Evolutionary conservation across 2,113 vertebrate species (phyloP).

Genomic region (Odocoileus hemionus): DNA sequence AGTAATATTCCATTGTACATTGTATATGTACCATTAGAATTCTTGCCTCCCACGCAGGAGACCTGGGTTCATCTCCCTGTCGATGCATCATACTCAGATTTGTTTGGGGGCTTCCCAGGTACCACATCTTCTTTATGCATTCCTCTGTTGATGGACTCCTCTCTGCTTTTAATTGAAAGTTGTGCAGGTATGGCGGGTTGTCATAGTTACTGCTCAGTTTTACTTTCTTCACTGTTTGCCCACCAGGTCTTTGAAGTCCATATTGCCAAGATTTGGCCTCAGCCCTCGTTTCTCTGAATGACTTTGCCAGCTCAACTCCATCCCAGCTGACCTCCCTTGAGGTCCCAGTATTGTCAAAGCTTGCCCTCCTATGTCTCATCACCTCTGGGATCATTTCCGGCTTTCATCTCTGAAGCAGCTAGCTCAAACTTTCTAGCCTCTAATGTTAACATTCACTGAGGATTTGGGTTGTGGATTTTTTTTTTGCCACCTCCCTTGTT

Average conservation of each 20-base stretch:
- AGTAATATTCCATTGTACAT: background rate
- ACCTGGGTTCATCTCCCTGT: background rate
- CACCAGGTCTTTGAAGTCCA: background rate
- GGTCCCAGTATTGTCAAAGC: no score
- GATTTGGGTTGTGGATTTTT: background rate
- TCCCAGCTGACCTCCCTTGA: background rate
- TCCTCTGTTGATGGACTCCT: background rate
- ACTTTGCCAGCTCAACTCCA: background rate
- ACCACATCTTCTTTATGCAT: background rate
- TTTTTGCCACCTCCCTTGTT: no score
- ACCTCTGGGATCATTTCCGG: no score
- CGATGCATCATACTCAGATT: background rate
- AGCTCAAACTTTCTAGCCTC: background rate
- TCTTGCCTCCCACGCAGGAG: fast-evolving
- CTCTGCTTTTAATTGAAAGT: fast-evolving
- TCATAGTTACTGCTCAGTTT: background rate
- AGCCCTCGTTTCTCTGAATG: fast-evolving
- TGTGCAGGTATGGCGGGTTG: fast-evolving
- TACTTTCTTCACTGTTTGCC: background rate
- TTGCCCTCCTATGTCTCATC: background rate
- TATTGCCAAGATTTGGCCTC: background rate
- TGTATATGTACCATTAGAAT: background rate
- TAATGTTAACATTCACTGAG: background rate
- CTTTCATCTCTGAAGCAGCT: background rate
- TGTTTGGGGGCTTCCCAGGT: background rate